Conservation (phyloP, 2,888 invertebrate genomes). For the Conchocele bisecta region DNA sequence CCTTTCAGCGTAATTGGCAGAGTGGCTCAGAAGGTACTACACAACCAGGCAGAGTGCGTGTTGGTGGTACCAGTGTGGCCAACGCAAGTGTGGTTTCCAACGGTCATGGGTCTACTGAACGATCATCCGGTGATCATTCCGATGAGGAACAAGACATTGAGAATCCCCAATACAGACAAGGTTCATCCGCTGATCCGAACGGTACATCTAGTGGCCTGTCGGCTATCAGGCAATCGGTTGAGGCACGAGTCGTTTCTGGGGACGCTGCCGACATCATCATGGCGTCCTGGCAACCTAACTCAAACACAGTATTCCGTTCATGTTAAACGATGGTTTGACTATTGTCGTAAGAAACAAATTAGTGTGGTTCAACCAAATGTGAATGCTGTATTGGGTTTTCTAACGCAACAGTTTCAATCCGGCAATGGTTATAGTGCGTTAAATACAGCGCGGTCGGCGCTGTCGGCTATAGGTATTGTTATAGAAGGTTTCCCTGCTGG, state of each 20-base stretch:
- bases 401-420: too few relatives aligned
- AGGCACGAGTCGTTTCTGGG: slow-evolving; percentile 14
- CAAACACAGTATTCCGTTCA: too few relatives aligned
- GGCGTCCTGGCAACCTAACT: slow-evolving; percentile 29
- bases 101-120: slow-evolving; percentile 11
- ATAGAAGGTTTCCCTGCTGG: too few relatives aligned
- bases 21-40: slow-evolving; percentile 16
- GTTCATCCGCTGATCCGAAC: slow-evolving; percentile 9
- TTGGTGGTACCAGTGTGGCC: slow-evolving; percentile 11
- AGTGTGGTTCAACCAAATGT: too few relatives aligned
- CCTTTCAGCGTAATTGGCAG: slow-evolving; percentile 35
- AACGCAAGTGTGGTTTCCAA: slow-evolving; percentile 22
- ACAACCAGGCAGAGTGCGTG: not conserved
- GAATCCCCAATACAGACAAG: not conserved
- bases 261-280: too few relatives aligned
- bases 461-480: slow-evolving; percentile 17
- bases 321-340: too few relatives aligned
- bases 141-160: slow-evolving; percentile 8
- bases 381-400: too few relatives aligned
- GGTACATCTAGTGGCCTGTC: slow-evolving; percentile 8
- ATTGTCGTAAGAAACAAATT: too few relatives aligned
- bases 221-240: slow-evolving; percentile 9
- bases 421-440: slow-evolving; percentile 8
- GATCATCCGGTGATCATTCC: slow-evolving; percentile 16
- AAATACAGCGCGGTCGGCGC: not conserved